phyloP scores from a whole-genome alignment of 2,888 invertebrate genomes.

The Petrolisthes manimaculis region DNA sequence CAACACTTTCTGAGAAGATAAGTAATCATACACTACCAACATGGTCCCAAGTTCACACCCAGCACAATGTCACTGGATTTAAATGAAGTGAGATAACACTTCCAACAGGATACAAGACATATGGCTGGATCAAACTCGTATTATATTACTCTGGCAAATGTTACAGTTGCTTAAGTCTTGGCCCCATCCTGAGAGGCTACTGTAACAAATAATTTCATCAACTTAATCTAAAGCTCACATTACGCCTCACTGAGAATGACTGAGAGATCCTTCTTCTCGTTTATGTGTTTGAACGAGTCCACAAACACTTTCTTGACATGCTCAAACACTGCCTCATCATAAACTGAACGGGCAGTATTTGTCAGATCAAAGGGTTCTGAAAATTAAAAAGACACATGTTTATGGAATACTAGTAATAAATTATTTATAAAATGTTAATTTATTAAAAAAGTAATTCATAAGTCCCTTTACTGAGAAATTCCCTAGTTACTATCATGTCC shows the following conservation, averaged over 20 bases:
- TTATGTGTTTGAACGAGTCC: conserved; percentile 47
- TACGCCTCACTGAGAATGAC: conserved; percentile 35
- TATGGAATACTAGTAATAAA: too few species aligned
- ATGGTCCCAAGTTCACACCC: conserved; percentile 19
- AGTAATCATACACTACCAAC: conserved; percentile 5
- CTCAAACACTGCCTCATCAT: conserved; percentile 84
- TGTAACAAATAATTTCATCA: background rate
- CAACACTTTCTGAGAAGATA: background rate
- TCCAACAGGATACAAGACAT: background rate
- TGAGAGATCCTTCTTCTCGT: conserved; percentile 43
- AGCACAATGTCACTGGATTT: background rate
- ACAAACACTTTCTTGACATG: conserved; percentile 78
- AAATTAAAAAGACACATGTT: background rate
- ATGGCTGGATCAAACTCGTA: background rate
- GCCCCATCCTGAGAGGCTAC: background rate
- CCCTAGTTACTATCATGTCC: too few species aligned
- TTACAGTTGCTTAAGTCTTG: background rate
- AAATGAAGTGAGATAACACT: background rate
- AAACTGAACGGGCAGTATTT: conserved; percentile 96
- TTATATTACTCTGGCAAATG: background rate
- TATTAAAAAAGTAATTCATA: background rate
- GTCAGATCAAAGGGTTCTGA: conserved; percentile 93
- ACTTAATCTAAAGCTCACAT: background rate
- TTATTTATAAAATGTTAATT: background rate
- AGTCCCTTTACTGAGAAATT: background rate